These are phyloP conservation scores for Thermophis baileyi DNA, from an alignment of 2,113 vertebrate genomes.

Conservation along the genomic window DNA sequence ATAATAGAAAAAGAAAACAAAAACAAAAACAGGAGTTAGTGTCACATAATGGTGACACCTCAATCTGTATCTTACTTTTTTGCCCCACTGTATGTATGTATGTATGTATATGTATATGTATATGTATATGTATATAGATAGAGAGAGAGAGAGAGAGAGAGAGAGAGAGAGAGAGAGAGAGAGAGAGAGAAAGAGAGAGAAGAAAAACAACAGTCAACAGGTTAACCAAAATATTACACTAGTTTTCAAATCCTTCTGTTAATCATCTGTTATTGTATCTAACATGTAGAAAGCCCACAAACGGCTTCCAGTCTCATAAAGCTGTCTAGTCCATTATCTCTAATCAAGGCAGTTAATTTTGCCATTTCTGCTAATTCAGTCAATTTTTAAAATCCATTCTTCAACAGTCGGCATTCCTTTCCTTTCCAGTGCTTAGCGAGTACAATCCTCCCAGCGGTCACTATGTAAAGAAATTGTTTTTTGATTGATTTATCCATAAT, in stretches of 20 bases:
- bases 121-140: too few relatives aligned
- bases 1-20: background rate
- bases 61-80: background rate
- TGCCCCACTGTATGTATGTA: too few relatives aligned
- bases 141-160: too few relatives aligned
- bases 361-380: background rate
- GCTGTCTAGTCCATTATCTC: background rate
- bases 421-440: background rate
- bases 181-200: too few relatives aligned
- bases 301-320: background rate
- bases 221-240: background rate
- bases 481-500: background rate
- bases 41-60: background rate
- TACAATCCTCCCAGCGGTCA: background rate
- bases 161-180: too few relatives aligned
- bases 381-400: background rate
- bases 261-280: background rate
- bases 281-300: background rate
- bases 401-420: background rate
- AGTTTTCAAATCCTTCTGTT: background rate
- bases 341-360: background rate
- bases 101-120: too few relatives aligned
- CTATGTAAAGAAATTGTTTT: background rate
- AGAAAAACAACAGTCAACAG: background rate
- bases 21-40: background rate